These are phyloP conservation scores for Siderastrea siderea DNA, from an alignment of 92 coral and sea anemone genomes.

Conservation along the genomic window DNA sequence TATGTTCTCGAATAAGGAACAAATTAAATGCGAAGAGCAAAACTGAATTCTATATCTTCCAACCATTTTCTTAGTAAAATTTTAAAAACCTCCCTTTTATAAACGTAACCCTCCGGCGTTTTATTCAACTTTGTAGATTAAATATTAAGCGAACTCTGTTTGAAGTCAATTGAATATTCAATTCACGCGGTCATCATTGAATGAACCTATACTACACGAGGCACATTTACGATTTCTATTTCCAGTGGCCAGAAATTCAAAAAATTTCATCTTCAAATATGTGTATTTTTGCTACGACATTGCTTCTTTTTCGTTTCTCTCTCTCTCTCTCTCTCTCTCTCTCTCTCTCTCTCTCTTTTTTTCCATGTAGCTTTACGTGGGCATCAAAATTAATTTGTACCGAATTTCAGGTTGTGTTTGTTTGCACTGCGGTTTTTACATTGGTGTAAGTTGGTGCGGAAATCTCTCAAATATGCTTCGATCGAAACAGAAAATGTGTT, in stretches of 20 bases:
- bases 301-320: no score
- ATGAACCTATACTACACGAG: not conserved
- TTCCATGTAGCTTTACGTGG: not conserved
- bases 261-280: not conserved
- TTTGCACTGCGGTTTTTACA: not conserved
- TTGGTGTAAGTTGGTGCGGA: not conserved
- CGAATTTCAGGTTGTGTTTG: not conserved
- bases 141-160: constrained; percentile 26
- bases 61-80: not conserved
- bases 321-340: no score
- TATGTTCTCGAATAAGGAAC: not conserved
- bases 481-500: not conserved
- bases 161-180: constrained; percentile 39
- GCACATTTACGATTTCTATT: not conserved
- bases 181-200: not conserved
- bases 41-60: not conserved
- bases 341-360: no score
- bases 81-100: not conserved
- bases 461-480: not conserved
- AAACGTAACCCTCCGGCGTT: constrained; percentile 11
- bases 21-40: not conserved
- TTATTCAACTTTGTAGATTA: constrained; percentile 28
- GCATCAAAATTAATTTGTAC: not conserved
- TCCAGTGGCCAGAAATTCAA: not conserved
- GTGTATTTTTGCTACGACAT: no score